phyloP scores from a whole-genome alignment of 1,140 invertebrate genomes.

The Leguminivora glycinivorella region DNA sequence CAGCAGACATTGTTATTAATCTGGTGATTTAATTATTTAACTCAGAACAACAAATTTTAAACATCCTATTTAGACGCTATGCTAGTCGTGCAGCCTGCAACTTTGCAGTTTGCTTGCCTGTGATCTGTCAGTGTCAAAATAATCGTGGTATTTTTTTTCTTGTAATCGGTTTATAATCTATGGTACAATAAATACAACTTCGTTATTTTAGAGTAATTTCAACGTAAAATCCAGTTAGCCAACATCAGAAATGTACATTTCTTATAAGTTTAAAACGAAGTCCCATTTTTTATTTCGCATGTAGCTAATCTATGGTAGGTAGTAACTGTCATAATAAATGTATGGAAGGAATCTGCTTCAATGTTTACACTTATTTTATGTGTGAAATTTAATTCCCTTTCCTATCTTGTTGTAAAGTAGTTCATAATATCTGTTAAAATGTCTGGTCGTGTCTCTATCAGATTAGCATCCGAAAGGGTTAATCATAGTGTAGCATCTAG shows the following conservation, averaged over 20 bases:
- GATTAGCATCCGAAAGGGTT: conserved; percentile 79
- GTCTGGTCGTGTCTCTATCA: conserved; percentile 77
- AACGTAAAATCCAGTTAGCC: background rate
- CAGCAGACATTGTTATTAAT: conserved; percentile 49
- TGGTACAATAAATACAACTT: background rate
- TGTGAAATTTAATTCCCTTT: background rate
- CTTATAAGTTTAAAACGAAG: background rate
- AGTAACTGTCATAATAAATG: too few relatives aligned
- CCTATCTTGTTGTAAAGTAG: background rate
- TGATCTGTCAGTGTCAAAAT: background rate
- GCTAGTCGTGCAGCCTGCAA: background rate
- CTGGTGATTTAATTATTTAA: background rate
- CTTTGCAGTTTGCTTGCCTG: background rate
- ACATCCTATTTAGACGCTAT: background rate
- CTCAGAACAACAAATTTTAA: background rate
- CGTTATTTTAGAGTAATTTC: background rate
- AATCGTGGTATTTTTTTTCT: background rate
- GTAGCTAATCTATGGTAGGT: background rate
- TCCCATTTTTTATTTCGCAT: too few relatives aligned
- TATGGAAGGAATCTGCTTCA: background rate
- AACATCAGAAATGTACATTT: background rate
- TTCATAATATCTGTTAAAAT: conserved; percentile 48
- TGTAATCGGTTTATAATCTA: background rate
- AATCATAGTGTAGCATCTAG: conserved; percentile 79
- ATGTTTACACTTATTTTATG: background rate